Percentiles rank a stretch among this genome's conserved stretches.
These are phyloP conservation scores for Sialia sialis DNA, from an alignment of 2,113 vertebrate species.

Conservation along the genomic window DNA sequence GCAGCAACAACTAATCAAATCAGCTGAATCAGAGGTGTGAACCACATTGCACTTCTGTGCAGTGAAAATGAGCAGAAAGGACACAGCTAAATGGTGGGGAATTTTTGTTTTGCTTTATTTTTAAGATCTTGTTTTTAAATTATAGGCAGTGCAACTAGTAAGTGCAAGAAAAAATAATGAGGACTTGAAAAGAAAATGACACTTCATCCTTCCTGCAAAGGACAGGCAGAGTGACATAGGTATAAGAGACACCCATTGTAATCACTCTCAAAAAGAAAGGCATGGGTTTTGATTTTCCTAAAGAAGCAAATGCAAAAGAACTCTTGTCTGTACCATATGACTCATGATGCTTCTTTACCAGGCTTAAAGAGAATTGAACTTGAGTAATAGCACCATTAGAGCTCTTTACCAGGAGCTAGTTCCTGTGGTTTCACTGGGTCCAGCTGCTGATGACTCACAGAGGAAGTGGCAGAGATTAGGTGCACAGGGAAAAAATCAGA, in stretches of 20 bases:
- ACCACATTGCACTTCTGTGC: neutral
- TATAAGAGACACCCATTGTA: conserved; percentile 13
- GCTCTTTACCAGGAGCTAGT: conserved; percentile 81
- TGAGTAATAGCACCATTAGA: conserved; percentile 91
- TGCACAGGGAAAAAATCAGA: conserved; percentile 70
- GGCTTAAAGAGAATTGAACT: conserved; percentile 78
- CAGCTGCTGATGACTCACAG: conserved; percentile 88
- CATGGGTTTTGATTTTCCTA: conserved; percentile 52
- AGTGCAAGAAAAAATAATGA: neutral
- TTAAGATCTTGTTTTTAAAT: neutral
- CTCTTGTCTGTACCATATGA: conserved; percentile 56
- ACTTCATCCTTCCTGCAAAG: neutral
- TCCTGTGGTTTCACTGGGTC: conserved; percentile 79
- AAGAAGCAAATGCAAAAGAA: conserved; percentile 68
- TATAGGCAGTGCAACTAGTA: neutral
- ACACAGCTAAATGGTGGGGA: neutral
- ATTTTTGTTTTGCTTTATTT: conserved; percentile 35
- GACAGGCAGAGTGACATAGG: neutral
- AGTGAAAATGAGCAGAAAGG: neutral
- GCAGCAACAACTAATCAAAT: conserved; percentile 57
- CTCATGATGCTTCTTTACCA: conserved; percentile 65
- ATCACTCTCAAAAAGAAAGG: conserved; percentile 42
- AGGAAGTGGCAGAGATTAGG: conserved; percentile 83
- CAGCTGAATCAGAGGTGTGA: conserved; percentile 14
- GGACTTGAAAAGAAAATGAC: neutral